Evolutionary conservation across 2,888 invertebrate genomes (phyloP).

Genomic region (Microplitis manilae): DNA sequence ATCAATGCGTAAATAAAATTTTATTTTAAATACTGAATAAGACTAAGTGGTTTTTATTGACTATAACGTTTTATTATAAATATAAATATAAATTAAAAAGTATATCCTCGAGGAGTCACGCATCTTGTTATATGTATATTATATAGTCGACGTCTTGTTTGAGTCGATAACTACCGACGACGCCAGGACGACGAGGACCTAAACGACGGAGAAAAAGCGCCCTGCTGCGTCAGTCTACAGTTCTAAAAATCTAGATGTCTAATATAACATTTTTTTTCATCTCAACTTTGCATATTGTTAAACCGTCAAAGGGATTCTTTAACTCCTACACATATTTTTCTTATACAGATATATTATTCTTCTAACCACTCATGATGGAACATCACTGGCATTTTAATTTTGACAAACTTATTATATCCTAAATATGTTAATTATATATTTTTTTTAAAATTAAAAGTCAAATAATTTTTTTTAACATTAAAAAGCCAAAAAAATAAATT

Average conservation of each 20-base stretch:
- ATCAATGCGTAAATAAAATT: too few relatives aligned
- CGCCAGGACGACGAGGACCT: not conserved
- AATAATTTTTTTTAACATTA: not conserved
- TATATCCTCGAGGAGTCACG: not conserved
- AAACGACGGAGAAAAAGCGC: slow-evolving; percentile 48
- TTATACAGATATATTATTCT: slow-evolving; percentile 11
- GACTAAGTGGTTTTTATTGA: too few relatives aligned
- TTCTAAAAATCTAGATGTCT: slow-evolving; percentile 49
- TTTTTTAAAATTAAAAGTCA: not conserved
- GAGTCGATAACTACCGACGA: slow-evolving; percentile 26
- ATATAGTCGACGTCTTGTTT: slow-evolving; percentile 25
- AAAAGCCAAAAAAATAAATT: not conserved
- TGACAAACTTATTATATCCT: slow-evolving; percentile 8
- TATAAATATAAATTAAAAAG: not conserved
- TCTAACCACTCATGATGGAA: not conserved
- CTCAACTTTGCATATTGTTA: slow-evolving; percentile 52
- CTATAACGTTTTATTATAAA: not conserved
- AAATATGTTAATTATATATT: slow-evolving; percentile 1
- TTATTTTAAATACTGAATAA: too few relatives aligned
- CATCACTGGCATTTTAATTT: not conserved
- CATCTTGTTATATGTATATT: slow-evolving; percentile 16
- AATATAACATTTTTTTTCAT: slow-evolving; percentile 43
- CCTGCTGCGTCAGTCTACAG: slow-evolving; percentile 62
- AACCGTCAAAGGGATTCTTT: slow-evolving; percentile 5
- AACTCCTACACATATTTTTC: slow-evolving; percentile 23